Percentiles rank a stretch among this genome's conserved stretches.
Evolutionary conservation across 2,797 vertebrate species (phyloP).

Genomic region (Picus viridis): DNA sequence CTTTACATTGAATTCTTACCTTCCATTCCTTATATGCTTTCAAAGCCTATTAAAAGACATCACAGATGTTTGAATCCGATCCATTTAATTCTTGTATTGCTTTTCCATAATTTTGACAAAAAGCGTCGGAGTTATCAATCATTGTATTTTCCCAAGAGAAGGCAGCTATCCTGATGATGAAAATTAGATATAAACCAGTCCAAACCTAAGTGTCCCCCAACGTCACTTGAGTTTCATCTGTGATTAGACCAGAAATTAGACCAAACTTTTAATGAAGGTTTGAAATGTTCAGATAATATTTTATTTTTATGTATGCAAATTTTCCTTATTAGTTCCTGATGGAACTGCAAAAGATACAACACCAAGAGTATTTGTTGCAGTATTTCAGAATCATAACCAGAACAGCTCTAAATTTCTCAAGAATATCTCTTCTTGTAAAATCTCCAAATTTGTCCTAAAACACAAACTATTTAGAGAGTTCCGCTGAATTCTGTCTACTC

Average conservation of each 20-base stretch:
- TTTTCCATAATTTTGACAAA: background rate
- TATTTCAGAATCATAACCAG: background rate
- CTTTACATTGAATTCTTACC: background rate
- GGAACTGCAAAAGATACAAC: conserved; percentile 24
- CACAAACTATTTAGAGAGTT: background rate
- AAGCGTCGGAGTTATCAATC: background rate
- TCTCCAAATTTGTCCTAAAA: background rate
- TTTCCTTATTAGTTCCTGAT: conserved; percentile 47
- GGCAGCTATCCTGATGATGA: background rate
- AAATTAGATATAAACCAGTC: conserved; percentile 16
- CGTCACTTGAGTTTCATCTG: conserved; percentile 14
- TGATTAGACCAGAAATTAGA: conserved; percentile 48
- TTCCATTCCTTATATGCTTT: background rate
- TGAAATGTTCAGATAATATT: conserved; percentile 40
- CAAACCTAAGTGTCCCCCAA: conserved; percentile 21
- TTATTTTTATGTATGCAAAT: conserved; percentile 54
- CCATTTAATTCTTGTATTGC: background rate
- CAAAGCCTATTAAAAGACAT: background rate
- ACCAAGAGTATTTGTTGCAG: background rate
- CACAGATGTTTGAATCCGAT: background rate
- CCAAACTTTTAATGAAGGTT: conserved; percentile 7
- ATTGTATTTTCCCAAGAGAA: background rate
- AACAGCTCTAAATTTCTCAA: background rate
- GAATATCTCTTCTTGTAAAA: background rate
- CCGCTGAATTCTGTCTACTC: background rate